Base-by-base conservation (phyloP, 2,888 invertebrate genomes). In the Merodon equestris region DNA sequence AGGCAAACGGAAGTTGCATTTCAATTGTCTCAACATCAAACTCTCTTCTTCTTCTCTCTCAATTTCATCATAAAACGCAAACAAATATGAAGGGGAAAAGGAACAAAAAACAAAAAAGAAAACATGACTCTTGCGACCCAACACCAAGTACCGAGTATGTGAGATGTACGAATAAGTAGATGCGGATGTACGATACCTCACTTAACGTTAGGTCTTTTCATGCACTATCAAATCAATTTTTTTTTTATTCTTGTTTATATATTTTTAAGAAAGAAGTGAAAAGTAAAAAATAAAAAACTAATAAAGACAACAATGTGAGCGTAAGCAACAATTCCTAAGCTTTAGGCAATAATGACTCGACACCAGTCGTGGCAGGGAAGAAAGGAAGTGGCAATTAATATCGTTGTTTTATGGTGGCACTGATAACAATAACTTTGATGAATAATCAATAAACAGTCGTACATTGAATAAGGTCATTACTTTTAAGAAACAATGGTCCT, bases 1-100 rank as follows among this genome's bases (percentile, higher is more conserved):
- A 74, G 64, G 74, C 79, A 74, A 79, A 74, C 64, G 63, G 54
- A 68, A 56, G 42, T 73, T 70, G 61, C 67, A 63, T 51, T 61
- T 58, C 15, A 14, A 9, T 47, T 57, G 48, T 63, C 27, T 27
- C 27, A 27, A 4, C 27, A 27, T 27, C 27, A 27, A 27, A 27
- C 27, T 27, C 27, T n/a, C n/a, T n/a, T n/a, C n/a, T n/a, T n/a
- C 27, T 27, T 7, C 42, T 58, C 50, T 27, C n/a, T n/a, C 3
- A 19, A 42, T 34, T 54, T 38, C 45, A 60, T 61, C 42, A 7
- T 17, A 36, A 34, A 42, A 68, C 40, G 15, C 57, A 73, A 73
- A 63, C 56, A 44, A 45, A 56, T 36, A 40, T 48, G 27, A 27
- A 27, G 27, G 7, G 27, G 27, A 27, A 27, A 27, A 27, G 7